Percentiles rank a stretch among this genome's conserved stretches.
phyloP scores from a whole-genome alignment of 2,113 vertebrate genomes.

The Gasterosteus aculeatus region DNA sequence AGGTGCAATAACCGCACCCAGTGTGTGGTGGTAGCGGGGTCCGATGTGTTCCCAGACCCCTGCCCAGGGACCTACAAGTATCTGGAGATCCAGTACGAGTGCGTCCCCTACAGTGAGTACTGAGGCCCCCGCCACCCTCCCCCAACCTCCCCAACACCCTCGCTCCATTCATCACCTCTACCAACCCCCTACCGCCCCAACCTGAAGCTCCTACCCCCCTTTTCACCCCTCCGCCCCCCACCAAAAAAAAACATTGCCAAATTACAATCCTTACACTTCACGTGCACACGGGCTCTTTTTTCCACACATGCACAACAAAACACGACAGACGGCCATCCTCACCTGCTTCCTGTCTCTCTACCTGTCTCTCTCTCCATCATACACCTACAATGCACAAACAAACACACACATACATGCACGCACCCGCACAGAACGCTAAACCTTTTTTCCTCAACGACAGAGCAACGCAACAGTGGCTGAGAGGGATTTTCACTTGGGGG shows the following conservation, averaged over 20 bases:
- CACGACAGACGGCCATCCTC: slow-evolving; percentile 53
- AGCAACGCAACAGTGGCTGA: slow-evolving; percentile 76
- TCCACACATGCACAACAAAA: slow-evolving; percentile 52
- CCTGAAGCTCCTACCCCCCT: background rate
- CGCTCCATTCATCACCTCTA: slow-evolving; percentile 52
- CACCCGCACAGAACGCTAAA: slow-evolving; percentile 66
- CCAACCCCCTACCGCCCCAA: slow-evolving; percentile 43
- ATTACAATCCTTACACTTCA: slow-evolving; percentile 47
- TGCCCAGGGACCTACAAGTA: slow-evolving; percentile 96
- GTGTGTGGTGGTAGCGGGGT: slow-evolving; percentile 92
- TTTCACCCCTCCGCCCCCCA: slow-evolving; percentile 15
- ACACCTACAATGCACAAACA: slow-evolving; percentile 52
- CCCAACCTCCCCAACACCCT: slow-evolving; percentile 38
- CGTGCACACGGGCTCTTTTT: slow-evolving; percentile 54
- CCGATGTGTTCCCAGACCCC: slow-evolving; percentile 91
- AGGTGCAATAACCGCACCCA: slow-evolving; percentile 95
- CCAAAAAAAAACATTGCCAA: slow-evolving; percentile 28
- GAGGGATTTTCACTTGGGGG: slow-evolving; percentile 83
- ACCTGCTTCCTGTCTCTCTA: slow-evolving; percentile 56
- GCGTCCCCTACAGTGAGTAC: slow-evolving; percentile 96
- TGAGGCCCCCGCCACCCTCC: slow-evolving; percentile 40
- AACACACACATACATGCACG: slow-evolving; percentile 45
- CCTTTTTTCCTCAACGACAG: slow-evolving; percentile 81
- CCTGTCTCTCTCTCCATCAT: slow-evolving; percentile 42
- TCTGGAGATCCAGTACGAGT: slow-evolving; percentile 95